phyloP scores from a whole-genome alignment of 2,888 invertebrate genomes.

The Emesis furor region DNA sequence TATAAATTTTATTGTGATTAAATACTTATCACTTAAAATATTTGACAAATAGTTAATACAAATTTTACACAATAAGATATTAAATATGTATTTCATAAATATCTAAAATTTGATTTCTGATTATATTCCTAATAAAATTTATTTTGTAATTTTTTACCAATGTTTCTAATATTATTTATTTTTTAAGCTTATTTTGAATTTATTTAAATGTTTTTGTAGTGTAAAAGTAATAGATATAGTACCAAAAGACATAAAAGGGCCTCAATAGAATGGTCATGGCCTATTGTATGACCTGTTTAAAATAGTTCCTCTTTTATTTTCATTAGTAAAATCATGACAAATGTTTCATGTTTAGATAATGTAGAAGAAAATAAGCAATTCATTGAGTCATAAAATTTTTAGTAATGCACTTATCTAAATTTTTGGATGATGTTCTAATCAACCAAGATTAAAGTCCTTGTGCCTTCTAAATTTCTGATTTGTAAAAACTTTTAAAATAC shows the following conservation, averaged over 20 bases:
- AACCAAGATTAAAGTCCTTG: conserved; percentile 69
- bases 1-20: conserved; percentile 29
- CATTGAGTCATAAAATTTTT: conserved; percentile 37
- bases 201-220: conserved; percentile 1
- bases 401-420: conserved; percentile 40
- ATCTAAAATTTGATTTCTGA: conserved; percentile 23
- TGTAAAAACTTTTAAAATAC: conserved; percentile 56
- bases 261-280: conserved; percentile 16
- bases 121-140: conserved; percentile 30
- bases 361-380: conserved; percentile 10
- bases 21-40: conserved; percentile 23
- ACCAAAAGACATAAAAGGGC: background rate
- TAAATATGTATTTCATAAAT: conserved; percentile 22
- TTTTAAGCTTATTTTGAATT: conserved; percentile 25
- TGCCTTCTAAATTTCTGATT: conserved; percentile 75
- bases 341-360: conserved; percentile 10
- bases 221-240: background rate
- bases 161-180: conserved; percentile 25
- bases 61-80: conserved; percentile 16
- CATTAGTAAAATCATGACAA: background rate
- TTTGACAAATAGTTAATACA: conserved; percentile 26
- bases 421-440: conserved; percentile 54
- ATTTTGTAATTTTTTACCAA: conserved; percentile 15
- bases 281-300: conserved; percentile 7
- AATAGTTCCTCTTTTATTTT: conserved; percentile 24